Evolutionary conservation across 1,140 invertebrate species (phyloP).

Genomic region (Colletes gigas): DNA sequence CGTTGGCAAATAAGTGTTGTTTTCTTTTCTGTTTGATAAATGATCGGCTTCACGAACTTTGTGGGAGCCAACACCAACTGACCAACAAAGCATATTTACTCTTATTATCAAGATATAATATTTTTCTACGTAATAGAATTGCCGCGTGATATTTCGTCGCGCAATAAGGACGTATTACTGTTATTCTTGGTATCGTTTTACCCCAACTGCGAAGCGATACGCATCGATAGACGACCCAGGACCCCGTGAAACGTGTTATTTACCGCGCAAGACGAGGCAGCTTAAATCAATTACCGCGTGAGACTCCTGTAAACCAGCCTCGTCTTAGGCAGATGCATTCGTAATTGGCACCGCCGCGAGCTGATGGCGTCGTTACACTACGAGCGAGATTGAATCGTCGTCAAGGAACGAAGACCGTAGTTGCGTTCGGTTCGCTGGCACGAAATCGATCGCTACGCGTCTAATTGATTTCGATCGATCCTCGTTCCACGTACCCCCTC

Average conservation of each 20-base stretch:
- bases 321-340: slow-evolving; percentile 24
- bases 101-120: too few species aligned
- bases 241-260: neutral
- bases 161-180: too few species aligned
- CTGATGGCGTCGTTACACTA: slow-evolving; percentile 10
- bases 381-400: slow-evolving; percentile 24
- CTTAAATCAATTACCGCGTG: slow-evolving; percentile 21
- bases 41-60: too few species aligned
- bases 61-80: too few species aligned
- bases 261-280: neutral
- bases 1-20: too few species aligned
- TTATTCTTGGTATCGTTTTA: too few species aligned
- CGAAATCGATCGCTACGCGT: slow-evolving; percentile 38
- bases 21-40: too few species aligned
- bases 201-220: too few species aligned
- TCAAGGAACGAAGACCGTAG: slow-evolving; percentile 12
- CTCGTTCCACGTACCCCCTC: slow-evolving; percentile 19
- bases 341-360: slow-evolving; percentile 24
- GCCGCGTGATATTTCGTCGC: too few species aligned
- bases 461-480: slow-evolving; percentile 45
- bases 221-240: neutral
- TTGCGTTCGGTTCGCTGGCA: slow-evolving; percentile 19
- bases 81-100: too few species aligned
- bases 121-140: too few species aligned
- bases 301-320: neutral